A percentile compares a stretch with the other conserved stretches of the same genome.
These are phyloP conservation scores for Caenorhabditis drosophilae DNA, from an alignment of 2,888 invertebrate genomes.

Conservation along the genomic window DNA sequence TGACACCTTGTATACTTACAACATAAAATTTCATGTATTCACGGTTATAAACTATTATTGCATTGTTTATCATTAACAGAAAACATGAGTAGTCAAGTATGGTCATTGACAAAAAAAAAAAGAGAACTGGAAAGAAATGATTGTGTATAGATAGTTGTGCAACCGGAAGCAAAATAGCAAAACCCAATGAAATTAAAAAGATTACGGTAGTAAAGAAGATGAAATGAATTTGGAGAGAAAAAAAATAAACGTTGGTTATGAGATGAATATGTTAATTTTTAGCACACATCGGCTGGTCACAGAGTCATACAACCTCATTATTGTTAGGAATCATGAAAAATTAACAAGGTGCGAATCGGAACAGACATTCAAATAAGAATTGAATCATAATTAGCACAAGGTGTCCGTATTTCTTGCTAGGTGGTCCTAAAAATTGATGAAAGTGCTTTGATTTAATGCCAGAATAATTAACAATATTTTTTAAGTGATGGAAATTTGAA, in stretches of 20 bases:
- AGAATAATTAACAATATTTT: no score
- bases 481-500: no score
- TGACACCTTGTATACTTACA: slow-evolving; percentile 1
- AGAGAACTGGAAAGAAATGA: no score
- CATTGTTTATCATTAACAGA: slow-evolving; percentile 6
- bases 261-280: background rate
- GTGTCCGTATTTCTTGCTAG: background rate
- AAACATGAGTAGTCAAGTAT: slow-evolving; percentile 5
- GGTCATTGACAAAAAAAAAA: slow-evolving; percentile 14
- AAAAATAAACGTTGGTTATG: background rate
- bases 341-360: background rate
- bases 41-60: background rate
- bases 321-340: background rate
- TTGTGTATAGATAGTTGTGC: no score
- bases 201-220: no score
- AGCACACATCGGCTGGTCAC: background rate
- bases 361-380: background rate
- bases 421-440: background rate
- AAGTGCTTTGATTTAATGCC: no score
- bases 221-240: no score
- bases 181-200: no score
- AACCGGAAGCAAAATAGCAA: no score
- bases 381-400: no score
- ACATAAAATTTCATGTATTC: background rate
- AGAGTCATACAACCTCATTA: no score